Evolutionary conservation across 1,140 invertebrate genomes (phyloP).

Genomic region (Sycobia sp.): DNA sequence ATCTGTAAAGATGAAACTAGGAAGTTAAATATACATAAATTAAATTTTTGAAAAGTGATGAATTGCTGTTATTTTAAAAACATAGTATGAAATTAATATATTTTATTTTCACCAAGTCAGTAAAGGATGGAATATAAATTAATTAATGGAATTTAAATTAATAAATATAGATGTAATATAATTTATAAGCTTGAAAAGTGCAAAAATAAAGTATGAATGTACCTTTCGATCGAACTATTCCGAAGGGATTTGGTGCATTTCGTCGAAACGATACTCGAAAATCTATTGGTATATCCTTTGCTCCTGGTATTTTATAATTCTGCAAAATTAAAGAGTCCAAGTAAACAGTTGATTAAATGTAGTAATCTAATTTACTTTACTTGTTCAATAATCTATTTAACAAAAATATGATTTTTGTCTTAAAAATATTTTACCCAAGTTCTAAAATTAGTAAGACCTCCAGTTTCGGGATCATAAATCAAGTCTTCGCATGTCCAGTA

Average conservation of each 20-base stretch:
- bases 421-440: conserved; percentile 69
- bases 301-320: conserved; percentile 81
- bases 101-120: background rate
- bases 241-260: conserved; percentile 71
- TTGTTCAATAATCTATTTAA: no score
- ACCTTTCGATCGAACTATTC: conserved; percentile 82
- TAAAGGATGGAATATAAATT: no score
- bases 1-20: background rate
- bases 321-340: conserved; percentile 44
- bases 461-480: conserved; percentile 69
- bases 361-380: no score
- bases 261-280: conserved; percentile 76
- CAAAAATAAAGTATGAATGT: no score
- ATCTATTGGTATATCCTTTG: conserved; percentile 85
- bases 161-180: no score
- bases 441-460: conserved; percentile 73
- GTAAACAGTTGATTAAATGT: no score
- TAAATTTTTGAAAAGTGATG: no score
- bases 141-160: no score
- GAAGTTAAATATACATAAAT: no score
- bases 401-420: no score
- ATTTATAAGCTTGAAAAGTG: no score
- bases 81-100: background rate
- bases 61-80: no score
- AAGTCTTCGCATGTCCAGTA: conserved; percentile 79